phyloP scores from a whole-genome alignment of 2,797 vertebrate genomes.

The Leuciscus waleckii region DNA sequence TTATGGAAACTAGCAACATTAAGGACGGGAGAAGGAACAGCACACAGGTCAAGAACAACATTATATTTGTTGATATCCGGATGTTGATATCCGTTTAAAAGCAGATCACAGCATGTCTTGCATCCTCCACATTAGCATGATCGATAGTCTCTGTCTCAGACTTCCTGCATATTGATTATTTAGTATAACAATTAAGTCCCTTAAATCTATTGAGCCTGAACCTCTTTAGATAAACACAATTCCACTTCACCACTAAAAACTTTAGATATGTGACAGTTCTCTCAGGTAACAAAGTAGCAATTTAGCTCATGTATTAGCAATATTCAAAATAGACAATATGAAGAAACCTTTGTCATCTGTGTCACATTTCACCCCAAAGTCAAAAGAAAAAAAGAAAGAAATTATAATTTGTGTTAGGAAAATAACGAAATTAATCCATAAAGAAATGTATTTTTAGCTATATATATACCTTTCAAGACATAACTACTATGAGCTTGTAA shows the following conservation, averaged over 20 bases:
- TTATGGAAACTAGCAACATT: not conserved
- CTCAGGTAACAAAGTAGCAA: not conserved
- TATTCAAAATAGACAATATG: not conserved
- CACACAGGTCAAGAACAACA: not conserved
- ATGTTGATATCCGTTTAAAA: not conserved
- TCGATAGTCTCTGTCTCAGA: constrained; percentile 69
- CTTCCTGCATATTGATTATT: constrained; percentile 71
- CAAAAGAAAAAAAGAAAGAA: not conserved
- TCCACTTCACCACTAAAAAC: constrained; percentile 31
- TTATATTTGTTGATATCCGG: no score
- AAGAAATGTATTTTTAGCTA: not conserved
- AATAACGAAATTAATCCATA: not conserved
- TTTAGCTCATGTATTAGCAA: not conserved
- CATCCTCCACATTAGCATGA: constrained; percentile 62
- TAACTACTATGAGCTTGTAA: not conserved
- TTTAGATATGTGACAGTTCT: not conserved
- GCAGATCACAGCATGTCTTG: constrained; percentile 8
- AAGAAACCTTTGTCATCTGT: not conserved
- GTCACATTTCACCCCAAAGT: not conserved
- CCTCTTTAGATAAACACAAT: constrained; percentile 38
- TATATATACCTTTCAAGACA: not conserved
- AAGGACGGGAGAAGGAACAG: not conserved
- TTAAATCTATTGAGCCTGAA: constrained; percentile 1
- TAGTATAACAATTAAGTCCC: constrained; percentile 63
- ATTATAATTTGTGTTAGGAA: not conserved